Conservation (phyloP, 2,888 invertebrate species). For the Apamea sordens region DNA sequence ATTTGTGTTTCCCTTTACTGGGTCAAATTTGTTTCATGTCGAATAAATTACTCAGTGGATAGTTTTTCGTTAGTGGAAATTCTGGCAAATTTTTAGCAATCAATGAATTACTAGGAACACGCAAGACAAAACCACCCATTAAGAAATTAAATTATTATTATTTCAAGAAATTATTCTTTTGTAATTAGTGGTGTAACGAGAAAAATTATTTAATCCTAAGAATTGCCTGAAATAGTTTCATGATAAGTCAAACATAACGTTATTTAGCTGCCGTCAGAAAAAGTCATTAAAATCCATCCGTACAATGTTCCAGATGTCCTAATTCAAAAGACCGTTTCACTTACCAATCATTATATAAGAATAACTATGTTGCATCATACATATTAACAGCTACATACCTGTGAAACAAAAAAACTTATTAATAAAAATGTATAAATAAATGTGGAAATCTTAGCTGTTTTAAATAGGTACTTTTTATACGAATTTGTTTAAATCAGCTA, state of each 20-base stretch:
- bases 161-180: neutral
- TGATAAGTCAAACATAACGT: neutral
- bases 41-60: neutral
- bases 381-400: slow-evolving; percentile 51
- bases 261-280: neutral
- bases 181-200: neutral
- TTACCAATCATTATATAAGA: slow-evolving; percentile 10
- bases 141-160: no score
- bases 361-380: neutral
- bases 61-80: neutral
- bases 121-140: neutral
- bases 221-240: neutral
- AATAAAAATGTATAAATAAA: neutral
- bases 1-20: neutral
- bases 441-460: neutral
- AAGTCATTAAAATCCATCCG: rapidly evolving
- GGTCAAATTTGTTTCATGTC: neutral
- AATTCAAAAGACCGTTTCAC: neutral
- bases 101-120: neutral
- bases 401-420: slow-evolving; percentile 20
- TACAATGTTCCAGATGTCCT: no score
- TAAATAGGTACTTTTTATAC: neutral
- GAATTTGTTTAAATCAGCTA: neutral
- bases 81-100: neutral
- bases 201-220: neutral